Evolutionary conservation across 2,888 invertebrate species (phyloP), one percentile per base, ranked within the genome.

Genomic region (Troglohyphantes excavatus): DNA sequence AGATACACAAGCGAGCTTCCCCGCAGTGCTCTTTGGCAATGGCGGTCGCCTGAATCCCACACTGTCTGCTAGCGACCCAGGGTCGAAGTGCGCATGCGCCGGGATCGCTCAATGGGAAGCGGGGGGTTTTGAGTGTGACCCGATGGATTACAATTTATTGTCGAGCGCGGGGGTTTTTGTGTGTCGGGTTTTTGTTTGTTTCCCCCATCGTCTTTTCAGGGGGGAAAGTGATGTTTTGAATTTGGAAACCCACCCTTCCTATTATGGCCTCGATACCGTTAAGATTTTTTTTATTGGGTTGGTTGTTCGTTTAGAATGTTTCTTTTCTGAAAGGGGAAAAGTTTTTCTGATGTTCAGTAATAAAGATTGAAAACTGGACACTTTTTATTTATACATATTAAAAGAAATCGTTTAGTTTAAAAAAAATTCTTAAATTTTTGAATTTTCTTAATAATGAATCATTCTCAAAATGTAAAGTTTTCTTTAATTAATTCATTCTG

Each of bases 111-210:
- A 53, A 53, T 53, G 53, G n/a, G n/a, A 53, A 53, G n/a, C 13
- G 53, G 1, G 53, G 53, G 53, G 53, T 53, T 53, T 13, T 1
- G 53, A 39, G 39, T 39, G 17, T 53, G 17, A 53, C 53, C n/a
- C 53, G 13, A n/a, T 53, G 17, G 53, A 53, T 53, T 53, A 53
- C n/a, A n/a, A n/a, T 53, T 53, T 53, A 53, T 53, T 53, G 53
- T 53, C 53, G 53, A 9, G 53, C 0, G 9, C 53, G 17, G 53
- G n/a, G 5, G 9, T 53, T 53, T 53, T 33, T 33, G 3, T 6
- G 33, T 53, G 53, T 53, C 53, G 53, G 53, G 53, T 53, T 53
- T 53, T 53, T 17, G 13, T 13, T 53, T 53, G 13, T 13, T 17
- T 17, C n/a, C 39, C n/a, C 53, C n/a, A 13, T 17, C n/a, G 5